Evolutionary conservation across 2,113 vertebrate species (phyloP), one percentile per base, ranked within the genome.

Genomic region (Sebastes schlegelii): DNA sequence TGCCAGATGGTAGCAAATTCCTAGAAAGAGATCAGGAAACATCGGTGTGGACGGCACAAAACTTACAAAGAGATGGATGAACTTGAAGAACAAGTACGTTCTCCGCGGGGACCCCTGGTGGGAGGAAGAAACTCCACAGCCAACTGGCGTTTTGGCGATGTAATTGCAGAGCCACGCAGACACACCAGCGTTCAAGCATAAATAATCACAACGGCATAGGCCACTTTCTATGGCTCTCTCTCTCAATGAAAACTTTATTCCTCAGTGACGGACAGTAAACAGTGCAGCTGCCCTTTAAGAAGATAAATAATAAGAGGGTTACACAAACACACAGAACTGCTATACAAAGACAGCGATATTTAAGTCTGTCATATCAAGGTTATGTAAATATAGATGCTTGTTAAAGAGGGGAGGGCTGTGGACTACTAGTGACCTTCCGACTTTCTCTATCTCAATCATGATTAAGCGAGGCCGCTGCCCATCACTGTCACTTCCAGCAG

Each of bases 391-490:
- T 1, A 82, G 74, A 67, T 55, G 74, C 58, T 60, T 74, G 85
- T 51, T 45, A 17, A 64, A 76, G 45, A 80, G 70, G 10, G 19
- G 11, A 51, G 61, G 48, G 23, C 75, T 79, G 51, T 75, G 88
- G 88, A 83, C 86, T 84, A 73, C 66, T 34, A 69, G 17, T 83
- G 84, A 82, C 79, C 84, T 77, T 45, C 63, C 1, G 6, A 75
- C 65, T 69, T 60, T 86, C 34, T 66, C 85, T 91, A 90, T 90
- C 82, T 73, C 68, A 64, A 49, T 68, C 64, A 62, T 52, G 81
- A 92, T 87, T 84, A 86, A 55, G 45, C 82, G 51, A 93, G 92
- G 92, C 85, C 84, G 45, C 60, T 57, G 75, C 78, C 75, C 19
- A 34, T 89, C 89, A 65, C 57, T 4, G 84, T 91, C 87, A 76